These are phyloP conservation scores for Drosophila vallismaia DNA, from an alignment of 2,888 invertebrate species.

Conservation along the genomic window DNA sequence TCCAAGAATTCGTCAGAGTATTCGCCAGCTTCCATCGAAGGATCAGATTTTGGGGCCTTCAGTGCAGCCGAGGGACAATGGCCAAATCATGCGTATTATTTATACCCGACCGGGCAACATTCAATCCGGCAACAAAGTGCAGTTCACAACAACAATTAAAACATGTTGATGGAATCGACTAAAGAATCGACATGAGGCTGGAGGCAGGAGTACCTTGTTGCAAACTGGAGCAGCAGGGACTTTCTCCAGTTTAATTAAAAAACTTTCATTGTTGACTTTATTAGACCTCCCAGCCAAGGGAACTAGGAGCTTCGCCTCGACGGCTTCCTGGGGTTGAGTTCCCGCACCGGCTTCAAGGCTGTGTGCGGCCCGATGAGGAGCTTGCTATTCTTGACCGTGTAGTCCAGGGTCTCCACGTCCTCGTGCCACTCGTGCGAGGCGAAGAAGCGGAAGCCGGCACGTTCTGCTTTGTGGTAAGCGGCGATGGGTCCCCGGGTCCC, in stretches of 20 bases:
- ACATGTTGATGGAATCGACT: conserved; percentile 38
- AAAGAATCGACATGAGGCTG: conserved; percentile 9
- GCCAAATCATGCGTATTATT: conserved; percentile 62
- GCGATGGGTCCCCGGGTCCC: conserved; percentile 58
- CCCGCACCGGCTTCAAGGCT: conserved; percentile 15
- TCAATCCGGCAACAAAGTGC: conserved; percentile 9
- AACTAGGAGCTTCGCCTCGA: background rate
- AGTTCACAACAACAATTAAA: conserved; percentile 5
- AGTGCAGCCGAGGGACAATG: conserved; percentile 43
- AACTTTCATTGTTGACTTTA: conserved; percentile 60
- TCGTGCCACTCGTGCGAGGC: conserved; percentile 57
- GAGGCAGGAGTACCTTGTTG: conserved; percentile 17
- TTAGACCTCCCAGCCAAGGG: conserved; percentile 18
- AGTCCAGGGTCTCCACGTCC: conserved; percentile 15
- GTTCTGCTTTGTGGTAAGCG: conserved; percentile 57
- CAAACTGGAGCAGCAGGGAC: conserved; percentile 22
- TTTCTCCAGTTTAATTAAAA: conserved; percentile 70
- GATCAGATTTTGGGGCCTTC: background rate
- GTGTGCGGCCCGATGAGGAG: conserved; percentile 5
- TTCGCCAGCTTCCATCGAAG: background rate
- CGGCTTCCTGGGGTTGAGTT: conserved; percentile 9
- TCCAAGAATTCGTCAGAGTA: background rate
- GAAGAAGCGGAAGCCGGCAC: conserved; percentile 58
- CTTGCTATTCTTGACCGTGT: conserved; percentile 31
- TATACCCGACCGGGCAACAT: conserved; percentile 31